Percentiles rank a stretch among this genome's conserved stretches.
Evolutionary conservation across 2,797 vertebrate species (phyloP).

Genomic region (Falco concolor): DNA sequence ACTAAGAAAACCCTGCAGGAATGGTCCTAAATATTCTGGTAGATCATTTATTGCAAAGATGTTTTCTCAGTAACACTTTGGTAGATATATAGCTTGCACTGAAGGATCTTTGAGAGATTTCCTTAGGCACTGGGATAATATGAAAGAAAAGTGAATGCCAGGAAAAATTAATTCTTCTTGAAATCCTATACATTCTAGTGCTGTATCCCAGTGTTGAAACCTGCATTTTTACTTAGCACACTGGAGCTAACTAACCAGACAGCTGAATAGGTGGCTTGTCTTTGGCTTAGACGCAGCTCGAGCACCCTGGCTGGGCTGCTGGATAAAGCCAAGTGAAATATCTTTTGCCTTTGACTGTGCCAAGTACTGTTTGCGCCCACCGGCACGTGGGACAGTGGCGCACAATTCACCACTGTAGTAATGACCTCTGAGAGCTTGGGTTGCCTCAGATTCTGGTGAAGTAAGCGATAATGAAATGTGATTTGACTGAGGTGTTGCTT

Average conservation of each 20-base stretch:
- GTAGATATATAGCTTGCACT: not conserved
- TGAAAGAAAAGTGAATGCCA: not conserved
- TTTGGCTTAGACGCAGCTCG: not conserved
- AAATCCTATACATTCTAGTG: not conserved
- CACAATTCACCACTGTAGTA: not conserved
- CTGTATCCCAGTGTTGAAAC: not conserved
- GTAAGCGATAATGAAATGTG: not conserved
- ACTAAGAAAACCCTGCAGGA: not conserved
- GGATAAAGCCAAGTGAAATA: constrained; percentile 24
- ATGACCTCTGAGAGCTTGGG: not conserved
- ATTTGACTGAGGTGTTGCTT: not conserved
- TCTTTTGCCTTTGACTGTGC: not conserved
- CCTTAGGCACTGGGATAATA: not conserved
- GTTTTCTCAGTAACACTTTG: not conserved
- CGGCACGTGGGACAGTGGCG: not conserved
- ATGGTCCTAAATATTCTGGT: not conserved
- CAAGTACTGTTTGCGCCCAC: not conserved
- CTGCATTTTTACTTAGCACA: constrained; percentile 21
- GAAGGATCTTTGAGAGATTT: not conserved
- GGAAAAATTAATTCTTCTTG: constrained; percentile 9
- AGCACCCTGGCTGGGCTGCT: not conserved
- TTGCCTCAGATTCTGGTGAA: not conserved
- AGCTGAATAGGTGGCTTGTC: constrained; percentile 28
- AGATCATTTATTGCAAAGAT: not conserved
- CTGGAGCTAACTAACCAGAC: not conserved